Base-by-base conservation (phyloP, 2,113 vertebrate genomes). In the Tamias sibiricus region DNA sequence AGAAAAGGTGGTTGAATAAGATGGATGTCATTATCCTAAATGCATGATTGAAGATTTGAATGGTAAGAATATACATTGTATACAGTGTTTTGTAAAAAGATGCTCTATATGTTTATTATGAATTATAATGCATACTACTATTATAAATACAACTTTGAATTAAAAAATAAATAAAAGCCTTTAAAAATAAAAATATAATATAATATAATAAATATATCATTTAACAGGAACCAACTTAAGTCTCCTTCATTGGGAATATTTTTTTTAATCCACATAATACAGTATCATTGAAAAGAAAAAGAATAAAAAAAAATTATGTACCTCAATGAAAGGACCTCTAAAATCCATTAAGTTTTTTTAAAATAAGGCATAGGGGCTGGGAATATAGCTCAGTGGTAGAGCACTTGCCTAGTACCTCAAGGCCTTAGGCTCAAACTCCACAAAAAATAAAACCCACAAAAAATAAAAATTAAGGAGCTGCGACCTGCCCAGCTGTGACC, bases 241-340 rank as follows among this genome's bases (percentile, higher is more conserved):
- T 90, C 42, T 62, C 40, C 57, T 79, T 92, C 64, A 90, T 77
- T n/a, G 94, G 19, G 89, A 37, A 40, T 14, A 26, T 20, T 64
- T 57, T 59, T 68, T 37, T 91, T 66, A 2, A 80, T 74, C 22
- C n/a, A 87, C 42, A 86, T 44, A 90, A 89, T 69, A 4, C n/a
- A 79, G 68, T 19, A 8, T 52, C 47, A 87, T 37, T 95, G 94
- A 90, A 91, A 71, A 77, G 44, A 91, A 71, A 80, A 83, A 77
- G 54, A 84, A 86, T 30, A 47, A 69, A 32, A 80, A 89, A 28
- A 20, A 59, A n/a, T 80, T 85, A 62, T 35, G 10, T 72, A 71
- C 3, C 37, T 83, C 17, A 75, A 35, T 72, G 24, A 2, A 93
- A 89, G 88, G 4, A 77, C 32, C 10, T 90, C 77, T 64, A 71